Evolutionary conservation across 2,797 vertebrate genomes (phyloP), one percentile per base, ranked within the genome.

Genomic region (Rhabdomys pumilio): DNA sequence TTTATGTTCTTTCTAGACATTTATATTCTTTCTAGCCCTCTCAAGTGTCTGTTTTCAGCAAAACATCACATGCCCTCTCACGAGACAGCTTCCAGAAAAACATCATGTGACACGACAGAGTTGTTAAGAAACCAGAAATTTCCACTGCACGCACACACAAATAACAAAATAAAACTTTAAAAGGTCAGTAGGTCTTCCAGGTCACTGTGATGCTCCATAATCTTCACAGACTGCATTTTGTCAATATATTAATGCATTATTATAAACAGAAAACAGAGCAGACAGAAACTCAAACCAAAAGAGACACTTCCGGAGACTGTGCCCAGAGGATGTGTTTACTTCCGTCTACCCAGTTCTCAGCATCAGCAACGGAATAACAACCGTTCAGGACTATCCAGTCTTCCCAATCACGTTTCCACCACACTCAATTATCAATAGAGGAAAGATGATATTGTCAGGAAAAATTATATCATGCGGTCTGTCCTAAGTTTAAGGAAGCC

Each of bases 371-470:
- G 29, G 75, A 90, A 81, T 44, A 86, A 22, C 65, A 73, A 59
- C 59, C 44, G 65, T 44, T 26, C 44, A 72, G 19, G 24, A 34
- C 87, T 20, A 65, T 53, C 47, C 73, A 94, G 38, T 82, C 80
- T 50, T 90, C 57, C 77, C 80, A 41, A 84, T 61, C 61, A 89
- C 55, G 34, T 6, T 6, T 9, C 31, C 24, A 65, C 77, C 53
- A 11, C 11, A 31, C 20, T 26, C 75, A 90, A 0, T 63, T 72
- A 73, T 55, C 85, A 94, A 55, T 31, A 86, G 6, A 26, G 73
- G 4, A 69, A 94, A 93, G 90, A 90, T 41, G 90, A 92, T 69
- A 13, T 59, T 94, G 81, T 93, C 90, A 85, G 86, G 65, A 95
- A 90, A 41, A 93, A 94, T 93, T 94, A 57, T 92, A 76, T 90